Evolutionary conservation across 2,888 invertebrate genomes (phyloP).

Genomic region (Athetis lepigone): DNA sequence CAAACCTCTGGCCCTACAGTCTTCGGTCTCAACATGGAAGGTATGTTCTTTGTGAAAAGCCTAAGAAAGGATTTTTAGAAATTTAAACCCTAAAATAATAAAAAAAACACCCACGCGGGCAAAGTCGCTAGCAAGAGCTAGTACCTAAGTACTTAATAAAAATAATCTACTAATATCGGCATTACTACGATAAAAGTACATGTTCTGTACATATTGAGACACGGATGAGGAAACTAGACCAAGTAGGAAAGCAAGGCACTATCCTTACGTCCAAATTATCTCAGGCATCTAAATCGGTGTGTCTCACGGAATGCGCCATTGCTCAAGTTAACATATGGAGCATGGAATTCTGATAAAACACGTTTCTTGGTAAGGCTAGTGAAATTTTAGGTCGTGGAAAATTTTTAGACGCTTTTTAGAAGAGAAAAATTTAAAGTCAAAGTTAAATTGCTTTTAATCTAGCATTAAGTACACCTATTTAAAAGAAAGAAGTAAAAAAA

Average conservation of each 20-base stretch:
- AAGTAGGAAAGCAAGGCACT: slow-evolving; percentile 18
- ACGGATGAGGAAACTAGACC: slow-evolving; percentile 52
- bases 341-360: slow-evolving; percentile 19
- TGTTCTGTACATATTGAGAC: slow-evolving; percentile 33
- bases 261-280: slow-evolving; percentile 55
- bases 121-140: background rate
- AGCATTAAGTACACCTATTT: too few species aligned
- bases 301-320: slow-evolving; percentile 48
- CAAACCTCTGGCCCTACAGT: too few species aligned
- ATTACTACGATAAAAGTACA: background rate
- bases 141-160: too few species aligned
- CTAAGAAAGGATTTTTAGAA: too few species aligned
- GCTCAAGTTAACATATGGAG: slow-evolving; percentile 40
- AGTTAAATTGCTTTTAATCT: too few species aligned
- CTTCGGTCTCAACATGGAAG: too few species aligned
- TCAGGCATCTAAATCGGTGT: slow-evolving; percentile 45
- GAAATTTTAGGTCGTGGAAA: background rate
- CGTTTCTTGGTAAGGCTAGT: slow-evolving; percentile 1
- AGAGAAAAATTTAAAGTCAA: too few species aligned
- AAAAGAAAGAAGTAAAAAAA: too few species aligned
- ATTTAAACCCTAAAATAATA: too few species aligned
- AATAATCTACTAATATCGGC: too few species aligned
- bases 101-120: too few species aligned
- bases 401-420: background rate
- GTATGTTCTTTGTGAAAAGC: too few species aligned